These are phyloP conservation scores for Anarrhichthys ocellatus DNA, from an alignment of 2,113 vertebrate genomes.

Conservation along the genomic window DNA sequence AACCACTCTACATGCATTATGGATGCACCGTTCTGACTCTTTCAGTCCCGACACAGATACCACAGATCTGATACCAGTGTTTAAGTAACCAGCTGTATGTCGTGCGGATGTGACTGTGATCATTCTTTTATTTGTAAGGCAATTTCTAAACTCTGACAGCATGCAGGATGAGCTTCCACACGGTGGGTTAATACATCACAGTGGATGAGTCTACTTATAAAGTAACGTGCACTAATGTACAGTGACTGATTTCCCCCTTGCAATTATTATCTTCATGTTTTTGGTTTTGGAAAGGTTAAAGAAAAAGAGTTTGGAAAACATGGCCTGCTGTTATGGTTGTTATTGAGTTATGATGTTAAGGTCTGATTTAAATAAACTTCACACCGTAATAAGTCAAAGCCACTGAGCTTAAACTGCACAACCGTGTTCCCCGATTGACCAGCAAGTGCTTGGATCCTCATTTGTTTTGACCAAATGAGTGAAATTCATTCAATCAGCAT, in stretches of 20 bases:
- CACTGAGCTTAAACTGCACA: conserved; percentile 11
- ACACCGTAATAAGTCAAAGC: conserved; percentile 2
- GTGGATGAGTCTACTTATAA: background rate
- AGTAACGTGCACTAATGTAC: background rate
- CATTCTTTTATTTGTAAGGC: no score
- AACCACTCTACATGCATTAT: no score
- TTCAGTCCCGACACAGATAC: no score
- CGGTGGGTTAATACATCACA: background rate
- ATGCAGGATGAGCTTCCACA: background rate
- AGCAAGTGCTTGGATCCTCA: conserved; percentile 36
- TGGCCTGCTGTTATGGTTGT: background rate
- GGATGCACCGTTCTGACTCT: no score
- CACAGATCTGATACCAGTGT: no score
- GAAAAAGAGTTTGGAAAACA: no score
- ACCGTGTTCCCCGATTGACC: conserved; percentile 33
- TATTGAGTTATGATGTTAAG: background rate
- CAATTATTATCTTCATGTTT: background rate
- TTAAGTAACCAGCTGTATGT: no score
- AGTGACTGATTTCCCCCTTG: background rate
- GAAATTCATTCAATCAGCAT: conserved; percentile 63
- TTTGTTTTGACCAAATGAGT: conserved; percentile 48
- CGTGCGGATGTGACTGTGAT: no score
- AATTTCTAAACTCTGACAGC: background rate
- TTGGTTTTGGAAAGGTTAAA: background rate
- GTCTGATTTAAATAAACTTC: conserved; percentile 15